These are phyloP conservation scores for Actinia equina DNA, from an alignment of 64 coral and sea anemone genomes.

Conservation along the genomic window DNA sequence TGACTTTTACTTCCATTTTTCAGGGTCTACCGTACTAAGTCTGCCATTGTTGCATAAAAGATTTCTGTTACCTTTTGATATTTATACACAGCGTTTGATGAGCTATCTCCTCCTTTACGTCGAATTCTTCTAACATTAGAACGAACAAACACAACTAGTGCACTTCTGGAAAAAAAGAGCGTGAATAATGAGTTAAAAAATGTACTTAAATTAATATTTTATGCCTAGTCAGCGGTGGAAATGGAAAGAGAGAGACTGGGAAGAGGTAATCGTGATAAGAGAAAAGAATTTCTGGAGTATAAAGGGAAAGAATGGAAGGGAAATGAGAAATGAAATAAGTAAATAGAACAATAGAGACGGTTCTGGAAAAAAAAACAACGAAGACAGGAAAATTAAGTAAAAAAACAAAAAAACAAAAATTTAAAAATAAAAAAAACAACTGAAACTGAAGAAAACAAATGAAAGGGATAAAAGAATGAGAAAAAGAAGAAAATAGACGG, in stretches of 20 bases:
- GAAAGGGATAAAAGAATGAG: neutral
- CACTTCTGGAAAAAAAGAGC: neutral
- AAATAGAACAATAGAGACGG: neutral
- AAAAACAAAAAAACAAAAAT: no score
- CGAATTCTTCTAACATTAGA: neutral
- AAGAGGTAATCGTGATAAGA: neutral
- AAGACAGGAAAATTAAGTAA: no score
- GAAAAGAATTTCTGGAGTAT: neutral
- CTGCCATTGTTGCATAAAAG: no score
- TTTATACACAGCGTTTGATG: slow-evolving; percentile 12
- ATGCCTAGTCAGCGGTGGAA: neutral
- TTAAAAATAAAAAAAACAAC: no score
- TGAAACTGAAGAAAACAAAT: neutral
- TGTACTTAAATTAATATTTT: no score
- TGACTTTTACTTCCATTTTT: no score
- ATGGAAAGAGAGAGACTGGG: neutral
- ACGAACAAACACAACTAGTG: neutral
- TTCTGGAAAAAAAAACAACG: no score
- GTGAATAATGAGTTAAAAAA: no score
- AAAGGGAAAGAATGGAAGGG: neutral
- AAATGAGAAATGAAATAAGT: neutral
- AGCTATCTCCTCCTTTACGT: neutral
- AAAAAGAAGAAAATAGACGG: neutral
- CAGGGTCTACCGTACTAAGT: no score
- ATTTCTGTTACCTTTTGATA: neutral